Evolutionary conservation across 2,797 vertebrate species (phyloP).

Genomic region (Myiothlypis chrysogaster): DNA sequence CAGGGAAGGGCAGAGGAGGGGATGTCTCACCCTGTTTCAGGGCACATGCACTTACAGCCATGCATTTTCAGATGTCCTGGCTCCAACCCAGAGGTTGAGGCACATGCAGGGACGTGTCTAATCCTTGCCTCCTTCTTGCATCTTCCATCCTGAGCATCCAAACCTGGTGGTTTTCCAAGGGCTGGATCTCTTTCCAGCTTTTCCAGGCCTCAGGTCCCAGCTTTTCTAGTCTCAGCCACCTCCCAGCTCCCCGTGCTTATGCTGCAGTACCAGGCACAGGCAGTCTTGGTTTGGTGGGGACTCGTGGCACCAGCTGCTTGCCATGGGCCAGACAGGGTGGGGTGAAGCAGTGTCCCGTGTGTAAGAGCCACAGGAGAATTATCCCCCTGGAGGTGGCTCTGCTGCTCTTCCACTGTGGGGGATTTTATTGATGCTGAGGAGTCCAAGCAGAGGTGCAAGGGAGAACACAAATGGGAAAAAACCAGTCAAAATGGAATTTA

Average conservation of each 20-base stretch:
- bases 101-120: accelerated
- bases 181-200: neutral
- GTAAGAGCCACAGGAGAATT: neutral
- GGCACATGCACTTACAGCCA: accelerated
- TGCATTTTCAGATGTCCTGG: neutral
- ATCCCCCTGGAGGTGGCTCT: accelerated
- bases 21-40: neutral
- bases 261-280: neutral
- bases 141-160: neutral
- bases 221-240: neutral
- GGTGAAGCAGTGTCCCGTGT: neutral
- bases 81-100: neutral
- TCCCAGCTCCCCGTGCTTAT: neutral
- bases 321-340: neutral
- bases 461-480: neutral
- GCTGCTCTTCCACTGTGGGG: neutral
- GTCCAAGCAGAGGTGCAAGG: neutral
- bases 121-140: neutral
- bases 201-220: neutral
- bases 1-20: neutral
- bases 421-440: neutral
- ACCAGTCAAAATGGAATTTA: neutral
- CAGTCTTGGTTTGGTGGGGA: neutral
- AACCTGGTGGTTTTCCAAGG: neutral
- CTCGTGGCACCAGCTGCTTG: neutral